phyloP scores from a whole-genome alignment of 2,888 invertebrate species.

The Tetragonula carbonaria region DNA sequence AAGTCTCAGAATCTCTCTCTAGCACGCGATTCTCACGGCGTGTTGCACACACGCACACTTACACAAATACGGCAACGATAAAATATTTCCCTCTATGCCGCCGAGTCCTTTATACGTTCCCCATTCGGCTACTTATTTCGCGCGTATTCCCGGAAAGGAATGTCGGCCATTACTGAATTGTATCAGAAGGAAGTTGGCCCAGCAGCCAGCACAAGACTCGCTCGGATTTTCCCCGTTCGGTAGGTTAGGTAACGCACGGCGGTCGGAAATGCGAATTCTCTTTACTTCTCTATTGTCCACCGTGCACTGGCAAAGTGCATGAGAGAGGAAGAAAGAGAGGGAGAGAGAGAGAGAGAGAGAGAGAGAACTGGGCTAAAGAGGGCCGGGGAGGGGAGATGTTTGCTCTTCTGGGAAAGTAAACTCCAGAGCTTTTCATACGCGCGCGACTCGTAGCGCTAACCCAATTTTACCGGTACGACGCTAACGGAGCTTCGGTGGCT shows the following conservation, averaged over 20 bases:
- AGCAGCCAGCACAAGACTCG: conserved; percentile 6
- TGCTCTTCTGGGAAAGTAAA: conserved; percentile 62
- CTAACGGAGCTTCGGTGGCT: conserved; percentile 40
- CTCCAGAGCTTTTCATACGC: conserved; percentile 64
- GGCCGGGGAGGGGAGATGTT: conserved; percentile 42
- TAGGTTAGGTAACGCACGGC: conserved; percentile 40
- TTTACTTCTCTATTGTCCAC: conserved; percentile 63
- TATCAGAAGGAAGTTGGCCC: conserved; percentile 20
- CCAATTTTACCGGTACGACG: conserved; percentile 62
- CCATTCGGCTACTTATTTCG: conserved; percentile 19
- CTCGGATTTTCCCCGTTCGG: conserved; percentile 5
- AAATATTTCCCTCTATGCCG: conserved; percentile 39
- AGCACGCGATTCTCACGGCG: neutral
- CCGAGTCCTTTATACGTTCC: conserved; percentile 22
- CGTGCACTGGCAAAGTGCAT: conserved; percentile 10
- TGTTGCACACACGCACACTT: no score
- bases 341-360: neutral
- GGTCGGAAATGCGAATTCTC: conserved; percentile 63
- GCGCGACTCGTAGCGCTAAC: conserved; percentile 62
- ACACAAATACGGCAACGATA: neutral
- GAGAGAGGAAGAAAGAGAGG: neutral
- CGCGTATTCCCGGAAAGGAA: neutral
- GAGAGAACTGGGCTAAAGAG: neutral
- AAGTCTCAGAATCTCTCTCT: neutral
- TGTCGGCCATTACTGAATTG: conserved; percentile 25